Evolutionary conservation across 2,113 vertebrate species (phyloP), one percentile per base, ranked within the genome.

Genomic region (Seriola rivoliana): DNA sequence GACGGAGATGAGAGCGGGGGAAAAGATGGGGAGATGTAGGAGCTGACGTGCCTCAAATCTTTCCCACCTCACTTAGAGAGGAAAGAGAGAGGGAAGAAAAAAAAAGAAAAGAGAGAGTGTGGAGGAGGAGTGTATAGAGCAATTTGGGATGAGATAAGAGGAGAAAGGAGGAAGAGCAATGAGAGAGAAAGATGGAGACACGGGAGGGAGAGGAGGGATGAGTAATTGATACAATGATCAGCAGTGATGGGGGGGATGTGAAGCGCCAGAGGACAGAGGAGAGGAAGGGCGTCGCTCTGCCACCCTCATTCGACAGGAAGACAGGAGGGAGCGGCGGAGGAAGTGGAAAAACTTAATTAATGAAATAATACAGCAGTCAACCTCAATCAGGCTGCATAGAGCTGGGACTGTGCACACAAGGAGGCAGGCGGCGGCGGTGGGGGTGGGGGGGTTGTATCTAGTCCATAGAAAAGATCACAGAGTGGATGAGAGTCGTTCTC

Each of bases 221-320:
- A 93, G 93, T 95, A 95, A 95, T 93, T 92, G 94, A 94, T 93
- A 93, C 87, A 75, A 94, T 95, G 93, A 95, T 95, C 87, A 92
- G 92, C 93, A 89, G 89, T 91, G 94, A 95, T 93, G 88, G 93
- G 84, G 89, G 89, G 83, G 79, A 77, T 81, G 86, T 64, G 74
- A 89, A 85, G 83, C 59, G 72, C 63, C 59, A 77, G 91, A 93
- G 91, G 90, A 94, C 40, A 58, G 80, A 64, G 71, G 79, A 85
- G 74, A 84, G 85, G 83, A 89, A 89, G 80, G 89, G 84, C 65
- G 81, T 86, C 78, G 63, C 85, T 89, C 79, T 55, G 67, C 75
- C 87, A 82, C 88, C 88, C 75, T 74, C 67, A 32, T 29, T 86
- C 60, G 13, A 91, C 80, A 71, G 72, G 81, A 85, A 86, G 80